Base-by-base conservation (phyloP, 1,140 invertebrate species). In the Rhagoletis zephyria region DNA sequence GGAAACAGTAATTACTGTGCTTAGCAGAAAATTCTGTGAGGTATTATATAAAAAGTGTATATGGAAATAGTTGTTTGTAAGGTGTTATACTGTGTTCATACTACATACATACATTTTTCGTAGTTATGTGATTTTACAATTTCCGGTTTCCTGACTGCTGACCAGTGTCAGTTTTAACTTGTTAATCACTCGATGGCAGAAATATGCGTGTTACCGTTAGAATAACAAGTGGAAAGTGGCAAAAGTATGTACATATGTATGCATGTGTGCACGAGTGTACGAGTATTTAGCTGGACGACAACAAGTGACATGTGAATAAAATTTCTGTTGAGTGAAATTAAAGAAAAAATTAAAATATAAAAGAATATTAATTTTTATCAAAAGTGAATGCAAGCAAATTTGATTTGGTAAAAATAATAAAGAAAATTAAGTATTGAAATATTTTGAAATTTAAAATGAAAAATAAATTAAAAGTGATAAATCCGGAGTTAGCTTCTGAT, bases 171-270 rank as follows among this genome's bases (percentile, higher is more conserved):
- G 74, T 81, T 51, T 81, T 45, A 51, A 81, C 74, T 81, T 81
- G 74, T 81, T 81, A 56, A 81, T 81, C 48, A 81, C 48, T 81
- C 42, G 74, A 56, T 77, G 42, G 74, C 19, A 81, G 74, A 81
- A 81, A 81, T 81, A 81, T 81, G 74, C 74, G 74, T 81, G 45
- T 19, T 81, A 81, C 74, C 74, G 74, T 81, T 81, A 81, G 74
- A 59, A 81, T 51, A 81, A 81, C 74, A 81, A 81, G 74, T 81
- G 74, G 48, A 81, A 56, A 81, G 48, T 56, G 74, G 74, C 74
- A 51, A 81, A 59, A 51, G 74, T 81, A n/a, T 81, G 51, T 30
- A 48, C 4, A 7, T 60, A 60, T 12, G 59, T 60, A 12, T 60
- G 59, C 12, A 30, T 30, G 30, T 30, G 30, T 30, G 30, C 30